phyloP scores from a whole-genome alignment of 2,797 vertebrate genomes.

The Catharus ustulatus region DNA sequence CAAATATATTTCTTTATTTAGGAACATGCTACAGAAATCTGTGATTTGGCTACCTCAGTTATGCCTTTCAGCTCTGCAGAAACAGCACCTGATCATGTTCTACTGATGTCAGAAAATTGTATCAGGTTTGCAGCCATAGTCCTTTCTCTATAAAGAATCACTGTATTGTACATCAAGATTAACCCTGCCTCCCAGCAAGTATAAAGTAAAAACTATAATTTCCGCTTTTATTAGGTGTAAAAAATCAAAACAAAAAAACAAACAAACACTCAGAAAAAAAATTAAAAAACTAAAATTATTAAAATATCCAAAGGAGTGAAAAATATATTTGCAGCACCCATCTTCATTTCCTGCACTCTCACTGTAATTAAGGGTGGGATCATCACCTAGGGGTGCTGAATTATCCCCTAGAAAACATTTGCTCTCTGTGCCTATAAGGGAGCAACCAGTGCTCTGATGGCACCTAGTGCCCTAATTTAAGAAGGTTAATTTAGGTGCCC shows the following conservation, averaged over 20 bases:
- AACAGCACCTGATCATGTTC: not conserved
- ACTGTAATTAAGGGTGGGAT: not conserved
- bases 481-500: not conserved
- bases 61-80: not conserved
- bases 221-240: not conserved
- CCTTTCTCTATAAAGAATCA: not conserved
- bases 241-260: no score
- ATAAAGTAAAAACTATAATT: rapidly evolving
- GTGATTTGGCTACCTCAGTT: not conserved
- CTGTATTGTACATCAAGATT: not conserved
- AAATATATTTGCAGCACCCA: not conserved
- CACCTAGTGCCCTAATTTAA: not conserved
- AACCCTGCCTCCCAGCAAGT: rapidly evolving
- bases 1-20: not conserved
- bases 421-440: rapidly evolving
- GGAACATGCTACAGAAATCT: not conserved
- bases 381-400: rapidly evolving
- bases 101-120: not conserved
- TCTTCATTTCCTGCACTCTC: not conserved
- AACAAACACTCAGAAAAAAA: no score
- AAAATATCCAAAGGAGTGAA: not conserved
- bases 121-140: not conserved
- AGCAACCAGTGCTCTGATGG: not conserved
- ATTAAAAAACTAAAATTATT: not conserved
- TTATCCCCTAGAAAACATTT: not conserved